A percentile compares a stretch with the other conserved stretches of the same genome.
Conservation (phyloP, 2,797 vertebrate species). For the Aulostomus chinensis region DNA sequence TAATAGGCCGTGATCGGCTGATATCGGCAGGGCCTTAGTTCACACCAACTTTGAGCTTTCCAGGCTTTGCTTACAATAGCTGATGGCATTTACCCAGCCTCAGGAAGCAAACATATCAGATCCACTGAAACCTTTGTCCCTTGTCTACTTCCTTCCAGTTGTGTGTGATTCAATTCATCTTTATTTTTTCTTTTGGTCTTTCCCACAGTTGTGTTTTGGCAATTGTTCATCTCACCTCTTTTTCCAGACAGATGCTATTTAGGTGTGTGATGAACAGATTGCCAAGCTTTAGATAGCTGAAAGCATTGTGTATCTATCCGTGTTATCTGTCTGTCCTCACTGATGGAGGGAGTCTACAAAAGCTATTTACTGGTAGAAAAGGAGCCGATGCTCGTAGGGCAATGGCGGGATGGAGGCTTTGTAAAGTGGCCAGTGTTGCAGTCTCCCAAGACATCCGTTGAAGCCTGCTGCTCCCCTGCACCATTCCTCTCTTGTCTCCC, state of each 20-base stretch:
- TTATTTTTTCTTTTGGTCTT: constrained; percentile 42
- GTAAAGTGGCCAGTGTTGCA: constrained; percentile 23
- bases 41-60: constrained; percentile 30
- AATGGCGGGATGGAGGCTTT: constrained; percentile 7
- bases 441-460: constrained; percentile 13
- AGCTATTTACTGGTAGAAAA: constrained; percentile 47
- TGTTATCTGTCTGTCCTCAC: constrained; percentile 55
- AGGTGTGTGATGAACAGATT: constrained; percentile 62
- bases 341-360: constrained; percentile 54
- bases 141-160: constrained; percentile 8
- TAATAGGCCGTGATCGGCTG: too few species aligned
- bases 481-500: not conserved
- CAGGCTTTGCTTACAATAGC: constrained; percentile 50
- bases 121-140: constrained; percentile 15
- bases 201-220: constrained; percentile 30
- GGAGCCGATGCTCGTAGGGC: constrained; percentile 13
- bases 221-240: constrained; percentile 22
- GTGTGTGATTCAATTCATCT: not conserved
- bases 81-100: constrained; percentile 51
- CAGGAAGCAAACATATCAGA: constrained; percentile 45
- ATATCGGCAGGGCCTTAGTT: too few species aligned
- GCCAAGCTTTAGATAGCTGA: constrained; percentile 47
- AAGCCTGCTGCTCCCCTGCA: not conserved
- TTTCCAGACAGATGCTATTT: constrained; percentile 44
- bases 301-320: constrained; percentile 49